These are phyloP conservation scores for Spodoptera litura DNA, from an alignment of 1,140 invertebrate species.

Conservation along the genomic window DNA sequence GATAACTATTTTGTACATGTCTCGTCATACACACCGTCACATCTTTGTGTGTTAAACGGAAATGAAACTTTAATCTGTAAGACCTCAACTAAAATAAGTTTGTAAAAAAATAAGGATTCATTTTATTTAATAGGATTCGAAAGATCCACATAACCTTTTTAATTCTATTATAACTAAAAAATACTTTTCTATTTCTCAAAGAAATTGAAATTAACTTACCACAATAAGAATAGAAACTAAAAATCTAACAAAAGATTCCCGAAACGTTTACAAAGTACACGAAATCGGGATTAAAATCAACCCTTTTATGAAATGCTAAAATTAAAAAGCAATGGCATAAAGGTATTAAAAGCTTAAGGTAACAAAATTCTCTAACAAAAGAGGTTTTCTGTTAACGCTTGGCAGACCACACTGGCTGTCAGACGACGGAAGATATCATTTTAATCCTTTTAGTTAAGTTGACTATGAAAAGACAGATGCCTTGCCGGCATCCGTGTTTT, in stretches of 20 bases:
- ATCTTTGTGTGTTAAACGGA: neutral
- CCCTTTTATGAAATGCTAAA: constrained; percentile 80
- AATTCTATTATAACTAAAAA: constrained; percentile 29
- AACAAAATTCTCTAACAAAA: constrained; percentile 78
- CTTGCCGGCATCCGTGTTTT: constrained; percentile 70
- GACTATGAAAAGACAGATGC: constrained; percentile 82
- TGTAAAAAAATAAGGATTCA: neutral
- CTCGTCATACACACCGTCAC: too few relatives aligned
- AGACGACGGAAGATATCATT: constrained; percentile 83
- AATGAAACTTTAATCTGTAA: neutral
- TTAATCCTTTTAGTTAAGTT: constrained; percentile 86
- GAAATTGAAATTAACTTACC: constrained; percentile 74
- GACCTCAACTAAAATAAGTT: too few relatives aligned
- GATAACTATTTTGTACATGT: too few relatives aligned
- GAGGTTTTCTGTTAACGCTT: constrained; percentile 78
- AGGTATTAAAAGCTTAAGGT: constrained; percentile 84
- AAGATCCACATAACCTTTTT: constrained; percentile 44
- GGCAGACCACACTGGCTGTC: constrained; percentile 81
- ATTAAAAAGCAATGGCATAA: constrained; percentile 83
- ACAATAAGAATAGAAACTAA: constrained; percentile 69
- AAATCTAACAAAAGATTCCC: constrained; percentile 65
- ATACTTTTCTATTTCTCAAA: constrained; percentile 31
- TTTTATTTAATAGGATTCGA: constrained; percentile 52
- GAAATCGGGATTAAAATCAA: constrained; percentile 81
- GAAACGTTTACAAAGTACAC: constrained; percentile 67